A percentile compares a stretch with the other conserved stretches of the same genome.
phyloP scores from a whole-genome alignment of 2,113 vertebrate genomes.

The Oreochromis spilurus region DNA sequence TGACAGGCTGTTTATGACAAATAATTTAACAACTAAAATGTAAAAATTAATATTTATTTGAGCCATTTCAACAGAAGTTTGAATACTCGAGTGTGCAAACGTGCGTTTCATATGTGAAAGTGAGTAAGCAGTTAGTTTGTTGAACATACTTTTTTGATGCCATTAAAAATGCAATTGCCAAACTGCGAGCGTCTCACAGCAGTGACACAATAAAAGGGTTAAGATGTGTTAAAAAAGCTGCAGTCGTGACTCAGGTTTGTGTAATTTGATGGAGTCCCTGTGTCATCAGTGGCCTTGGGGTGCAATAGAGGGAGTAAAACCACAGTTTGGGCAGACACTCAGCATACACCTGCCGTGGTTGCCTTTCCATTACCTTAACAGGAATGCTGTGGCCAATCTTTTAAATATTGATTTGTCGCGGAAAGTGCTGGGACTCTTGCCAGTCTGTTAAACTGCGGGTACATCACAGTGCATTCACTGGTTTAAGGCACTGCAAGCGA shows the following conservation, averaged over 20 bases:
- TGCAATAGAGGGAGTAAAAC: neutral
- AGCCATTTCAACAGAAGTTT: neutral
- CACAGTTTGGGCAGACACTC: constrained; percentile 14
- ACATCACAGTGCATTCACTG: neutral
- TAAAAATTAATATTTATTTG: neutral
- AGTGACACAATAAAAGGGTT: neutral
- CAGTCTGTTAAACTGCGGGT: constrained; percentile 47
- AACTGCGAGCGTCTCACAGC: neutral
- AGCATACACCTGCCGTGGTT: constrained; percentile 20
- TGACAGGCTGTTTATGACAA: neutral
- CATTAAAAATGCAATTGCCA: neutral
- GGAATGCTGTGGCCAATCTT: constrained; percentile 37
- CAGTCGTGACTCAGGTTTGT: neutral
- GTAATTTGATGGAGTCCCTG: neutral
- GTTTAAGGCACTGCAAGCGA: neutral
- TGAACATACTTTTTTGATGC: neutral
- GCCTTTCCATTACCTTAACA: constrained; percentile 54
- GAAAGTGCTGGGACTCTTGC: constrained; percentile 34
- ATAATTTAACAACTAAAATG: neutral
- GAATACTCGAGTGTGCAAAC: constrained; percentile 5
- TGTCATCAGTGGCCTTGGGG: neutral
- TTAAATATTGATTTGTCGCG: constrained; percentile 62
- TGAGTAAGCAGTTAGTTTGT: neutral
- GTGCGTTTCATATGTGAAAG: constrained; percentile 12
- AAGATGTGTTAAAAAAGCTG: neutral